Evolutionary conservation across 2,888 invertebrate genomes (phyloP).

Genomic region (Formica aserva): DNA sequence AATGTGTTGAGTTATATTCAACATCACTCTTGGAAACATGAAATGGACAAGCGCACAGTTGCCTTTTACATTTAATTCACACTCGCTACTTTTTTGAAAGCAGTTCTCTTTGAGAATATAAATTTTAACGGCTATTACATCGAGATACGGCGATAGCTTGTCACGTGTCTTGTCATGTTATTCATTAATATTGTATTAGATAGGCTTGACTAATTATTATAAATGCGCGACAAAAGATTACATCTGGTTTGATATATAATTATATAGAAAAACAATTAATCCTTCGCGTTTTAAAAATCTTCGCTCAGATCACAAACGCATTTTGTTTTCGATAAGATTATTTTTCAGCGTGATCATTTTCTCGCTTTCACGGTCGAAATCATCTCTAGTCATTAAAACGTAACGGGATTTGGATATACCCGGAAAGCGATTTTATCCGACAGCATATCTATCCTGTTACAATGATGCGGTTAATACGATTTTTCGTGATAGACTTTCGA

Average conservation of each 20-base stretch:
- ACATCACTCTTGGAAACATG: constrained; percentile 19
- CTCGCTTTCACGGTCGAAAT: not conserved
- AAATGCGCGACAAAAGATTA: not conserved
- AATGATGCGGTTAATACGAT: constrained; percentile 25
- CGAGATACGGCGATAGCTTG: not conserved
- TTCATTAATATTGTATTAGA: constrained; percentile 6
- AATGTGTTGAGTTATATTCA: constrained; percentile 22
- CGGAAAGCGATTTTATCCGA: not conserved
- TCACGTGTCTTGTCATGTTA: not conserved
- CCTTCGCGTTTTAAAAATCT: not conserved
- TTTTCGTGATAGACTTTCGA: constrained; percentile 33
- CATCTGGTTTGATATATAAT: not conserved
- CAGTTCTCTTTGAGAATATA: not conserved
- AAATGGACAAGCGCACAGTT: not conserved
- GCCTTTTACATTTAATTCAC: constrained; percentile 18
- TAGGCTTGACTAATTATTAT: not conserved
- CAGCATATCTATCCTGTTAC: not conserved
- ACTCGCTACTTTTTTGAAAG: not conserved
- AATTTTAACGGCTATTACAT: not conserved
- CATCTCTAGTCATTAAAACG: not conserved
- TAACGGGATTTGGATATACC: constrained; percentile 7
- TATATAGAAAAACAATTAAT: constrained; percentile 2
- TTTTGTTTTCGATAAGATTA: constrained; percentile 24
- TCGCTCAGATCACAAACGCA: not conserved
- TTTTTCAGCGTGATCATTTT: constrained; percentile 8